phyloP scores from a whole-genome alignment of 53 echinoderm and acorn worm genomes.

The Actinopyga echinites region DNA sequence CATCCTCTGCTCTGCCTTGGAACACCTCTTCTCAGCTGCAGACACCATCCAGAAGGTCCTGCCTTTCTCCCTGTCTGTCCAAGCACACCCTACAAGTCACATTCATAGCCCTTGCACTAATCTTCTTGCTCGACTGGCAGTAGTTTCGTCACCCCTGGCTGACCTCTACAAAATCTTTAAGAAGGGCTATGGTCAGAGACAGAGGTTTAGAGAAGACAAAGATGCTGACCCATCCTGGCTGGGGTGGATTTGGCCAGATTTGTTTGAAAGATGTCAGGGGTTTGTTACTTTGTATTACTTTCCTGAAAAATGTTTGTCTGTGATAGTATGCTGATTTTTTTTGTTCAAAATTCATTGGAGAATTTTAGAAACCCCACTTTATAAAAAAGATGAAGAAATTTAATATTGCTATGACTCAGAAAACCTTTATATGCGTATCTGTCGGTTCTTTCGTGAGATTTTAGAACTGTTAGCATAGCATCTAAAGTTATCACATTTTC shows the following conservation, averaged over 20 bases:
- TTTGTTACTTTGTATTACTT: slow-evolving; percentile 8
- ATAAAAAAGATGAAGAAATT: too few relatives aligned
- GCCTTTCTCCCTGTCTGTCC: slow-evolving; percentile 60
- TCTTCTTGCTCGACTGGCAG: slow-evolving; percentile 68
- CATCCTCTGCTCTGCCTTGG: slow-evolving; percentile 70
- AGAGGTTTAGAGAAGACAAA: slow-evolving; percentile 42
- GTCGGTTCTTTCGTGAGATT: too few relatives aligned
- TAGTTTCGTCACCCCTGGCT: slow-evolving; percentile 76
- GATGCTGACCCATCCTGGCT: slow-evolving; percentile 59
- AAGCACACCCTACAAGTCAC: slow-evolving; percentile 58
- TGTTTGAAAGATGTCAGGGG: slow-evolving; percentile 71
- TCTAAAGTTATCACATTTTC: too few relatives aligned
- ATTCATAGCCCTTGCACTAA: slow-evolving; percentile 81
- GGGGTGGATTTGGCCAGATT: slow-evolving; percentile 75
- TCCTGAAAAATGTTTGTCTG: too few relatives aligned
- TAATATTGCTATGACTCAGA: too few relatives aligned
- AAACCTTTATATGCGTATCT: too few relatives aligned
- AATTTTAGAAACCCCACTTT: too few relatives aligned
- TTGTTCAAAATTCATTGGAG: too few relatives aligned
- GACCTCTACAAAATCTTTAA: slow-evolving; percentile 86
- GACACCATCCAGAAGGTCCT: slow-evolving; percentile 64
- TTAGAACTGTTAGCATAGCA: too few relatives aligned
- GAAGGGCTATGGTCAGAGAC: slow-evolving; percentile 71
- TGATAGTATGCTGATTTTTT: too few relatives aligned
- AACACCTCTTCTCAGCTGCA: slow-evolving; percentile 74